phyloP scores from a whole-genome alignment of 2,797 vertebrate genomes.

The Leucoraja ocellata region DNA sequence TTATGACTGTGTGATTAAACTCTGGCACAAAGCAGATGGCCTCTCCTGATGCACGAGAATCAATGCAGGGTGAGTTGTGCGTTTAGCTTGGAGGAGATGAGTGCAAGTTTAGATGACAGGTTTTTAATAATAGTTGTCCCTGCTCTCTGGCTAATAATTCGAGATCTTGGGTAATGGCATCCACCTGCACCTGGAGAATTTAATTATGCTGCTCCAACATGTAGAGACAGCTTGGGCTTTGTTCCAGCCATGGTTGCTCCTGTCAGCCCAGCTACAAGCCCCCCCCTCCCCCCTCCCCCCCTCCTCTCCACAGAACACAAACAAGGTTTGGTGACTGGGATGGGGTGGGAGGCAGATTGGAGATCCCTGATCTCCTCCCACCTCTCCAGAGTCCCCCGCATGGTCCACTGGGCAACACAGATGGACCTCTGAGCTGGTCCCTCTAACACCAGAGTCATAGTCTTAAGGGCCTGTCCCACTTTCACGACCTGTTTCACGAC shows the following conservation, averaged over 20 bases:
- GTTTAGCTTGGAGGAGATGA: neutral
- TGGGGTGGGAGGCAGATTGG: neutral
- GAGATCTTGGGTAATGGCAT: neutral
- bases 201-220: neutral
- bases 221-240: neutral
- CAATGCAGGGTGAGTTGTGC: neutral
- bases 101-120: neutral
- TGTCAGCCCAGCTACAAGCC: neutral
- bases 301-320: neutral
- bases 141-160: neutral
- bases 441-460: too few relatives aligned
- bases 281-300: too few relatives aligned
- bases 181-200: neutral
- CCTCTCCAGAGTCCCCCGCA: too few relatives aligned
- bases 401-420: too few relatives aligned
- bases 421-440: too few relatives aligned
- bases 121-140: slow-evolving; percentile 1
- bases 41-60: neutral
- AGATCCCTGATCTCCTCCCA: neutral
- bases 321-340: neutral
- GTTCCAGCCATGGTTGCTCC: neutral
- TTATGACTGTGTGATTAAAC: too few relatives aligned
- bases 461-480: too few relatives aligned
- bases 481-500: too few relatives aligned
- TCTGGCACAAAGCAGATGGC: neutral